These are phyloP conservation scores for Melanitta fusca DNA, from an alignment of 2,797 vertebrate species.

Conservation along the genomic window DNA sequence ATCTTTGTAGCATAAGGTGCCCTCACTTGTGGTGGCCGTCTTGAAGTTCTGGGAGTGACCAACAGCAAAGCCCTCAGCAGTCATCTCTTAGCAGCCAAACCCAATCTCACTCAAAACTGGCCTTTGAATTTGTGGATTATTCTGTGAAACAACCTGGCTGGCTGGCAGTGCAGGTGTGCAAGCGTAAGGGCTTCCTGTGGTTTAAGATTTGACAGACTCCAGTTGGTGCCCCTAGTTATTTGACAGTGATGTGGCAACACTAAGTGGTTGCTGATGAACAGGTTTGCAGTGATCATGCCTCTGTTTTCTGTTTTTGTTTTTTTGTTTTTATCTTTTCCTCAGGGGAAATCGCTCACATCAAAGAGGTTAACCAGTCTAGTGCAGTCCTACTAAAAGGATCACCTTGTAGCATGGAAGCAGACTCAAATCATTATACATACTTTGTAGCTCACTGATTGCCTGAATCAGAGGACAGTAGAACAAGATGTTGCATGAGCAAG, in stretches of 20 bases:
- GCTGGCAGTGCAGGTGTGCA: slow-evolving; percentile 47
- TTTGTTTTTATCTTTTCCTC: slow-evolving; percentile 77
- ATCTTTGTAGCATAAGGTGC: background rate
- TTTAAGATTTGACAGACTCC: slow-evolving; percentile 65
- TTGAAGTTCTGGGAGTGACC: background rate
- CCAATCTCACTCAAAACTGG: background rate
- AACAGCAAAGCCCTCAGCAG: slow-evolving; percentile 38
- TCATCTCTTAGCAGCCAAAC: slow-evolving; percentile 54
- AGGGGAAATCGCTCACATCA: slow-evolving; percentile 90
- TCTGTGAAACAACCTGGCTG: slow-evolving; percentile 64
- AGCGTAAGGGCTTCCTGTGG: slow-evolving; percentile 8
- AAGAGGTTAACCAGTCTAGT: slow-evolving; percentile 92
- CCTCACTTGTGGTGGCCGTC: background rate
- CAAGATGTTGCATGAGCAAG: slow-evolving; percentile 93
- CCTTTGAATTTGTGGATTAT: slow-evolving; percentile 70
- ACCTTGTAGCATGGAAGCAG: slow-evolving; percentile 81
- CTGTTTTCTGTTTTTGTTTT: slow-evolving; percentile 73
- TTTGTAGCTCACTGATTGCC: slow-evolving; percentile 82
- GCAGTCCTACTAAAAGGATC: slow-evolving; percentile 92
- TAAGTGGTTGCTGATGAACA: slow-evolving; percentile 52
- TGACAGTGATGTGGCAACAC: slow-evolving; percentile 58
- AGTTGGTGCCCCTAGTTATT: slow-evolving; percentile 52
- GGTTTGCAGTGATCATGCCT: slow-evolving; percentile 74
- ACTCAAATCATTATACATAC: slow-evolving; percentile 79
- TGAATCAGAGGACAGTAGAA: slow-evolving; percentile 84